These are phyloP conservation scores for Neuroterus valhalla DNA, from an alignment of 1,140 invertebrate genomes.

Conservation along the genomic window DNA sequence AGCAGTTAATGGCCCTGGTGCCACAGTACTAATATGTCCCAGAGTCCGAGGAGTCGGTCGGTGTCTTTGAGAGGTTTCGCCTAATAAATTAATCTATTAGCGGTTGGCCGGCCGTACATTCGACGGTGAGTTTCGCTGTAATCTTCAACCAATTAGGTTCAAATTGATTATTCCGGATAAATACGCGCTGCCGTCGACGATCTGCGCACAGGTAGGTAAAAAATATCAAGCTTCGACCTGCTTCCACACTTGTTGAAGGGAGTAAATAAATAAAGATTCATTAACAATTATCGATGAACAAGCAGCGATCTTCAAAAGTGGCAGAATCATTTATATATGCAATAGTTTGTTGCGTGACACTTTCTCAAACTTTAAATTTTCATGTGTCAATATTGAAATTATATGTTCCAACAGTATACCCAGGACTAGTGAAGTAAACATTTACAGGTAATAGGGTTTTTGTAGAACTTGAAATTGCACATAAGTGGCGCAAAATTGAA, in stretches of 20 bases:
- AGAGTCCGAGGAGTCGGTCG: conserved; percentile 54
- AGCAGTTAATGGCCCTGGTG: conserved; percentile 60
- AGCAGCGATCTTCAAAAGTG: not conserved
- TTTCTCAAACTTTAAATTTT: no score
- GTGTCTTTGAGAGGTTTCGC: conserved; percentile 69
- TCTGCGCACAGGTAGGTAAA: conserved; percentile 46
- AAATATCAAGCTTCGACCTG: not conserved
- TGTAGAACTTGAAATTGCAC: no score
- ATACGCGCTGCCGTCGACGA: conserved; percentile 45
- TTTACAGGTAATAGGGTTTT: no score
- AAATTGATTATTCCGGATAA: conserved; percentile 73
- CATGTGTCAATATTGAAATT: no score
- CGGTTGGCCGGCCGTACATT: conserved; percentile 55
- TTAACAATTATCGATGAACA: not conserved
- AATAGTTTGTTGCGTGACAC: no score
- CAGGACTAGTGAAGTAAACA: no score
- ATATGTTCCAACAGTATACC: no score
- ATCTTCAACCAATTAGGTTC: conserved; percentile 69
- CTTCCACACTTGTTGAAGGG: not conserved
- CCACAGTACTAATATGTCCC: conserved; percentile 70
- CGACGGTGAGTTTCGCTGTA: conserved; percentile 55
- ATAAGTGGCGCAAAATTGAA: no score
- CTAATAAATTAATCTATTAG: conserved; percentile 75
- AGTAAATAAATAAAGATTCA: not conserved
- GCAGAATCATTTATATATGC: not conserved